Percentiles rank a stretch among this genome's conserved stretches.
Evolutionary conservation across 2,113 vertebrate genomes (phyloP).

Genomic region (Sylvietta virens): DNA sequence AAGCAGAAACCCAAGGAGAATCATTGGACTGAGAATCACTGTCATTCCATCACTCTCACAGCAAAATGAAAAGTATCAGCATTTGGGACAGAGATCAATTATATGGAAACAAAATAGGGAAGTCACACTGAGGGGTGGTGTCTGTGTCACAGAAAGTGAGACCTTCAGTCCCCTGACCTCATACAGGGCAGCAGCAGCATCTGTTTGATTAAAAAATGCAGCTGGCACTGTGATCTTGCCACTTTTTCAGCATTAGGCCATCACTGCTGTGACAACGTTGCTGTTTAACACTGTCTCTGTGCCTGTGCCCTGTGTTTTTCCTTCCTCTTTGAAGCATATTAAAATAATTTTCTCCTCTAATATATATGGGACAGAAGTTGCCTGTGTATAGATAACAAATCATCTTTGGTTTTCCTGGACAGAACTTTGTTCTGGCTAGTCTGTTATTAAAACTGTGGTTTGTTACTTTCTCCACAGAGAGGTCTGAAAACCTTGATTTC

Average conservation of each 20-base stretch:
- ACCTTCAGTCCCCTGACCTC: neutral
- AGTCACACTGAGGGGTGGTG: neutral
- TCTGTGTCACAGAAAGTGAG: neutral
- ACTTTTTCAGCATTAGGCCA: neutral
- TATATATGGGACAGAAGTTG: neutral
- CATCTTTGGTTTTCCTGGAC: neutral
- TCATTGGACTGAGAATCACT: fast-evolving
- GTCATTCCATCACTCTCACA: neutral
- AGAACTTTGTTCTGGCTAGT: neutral
- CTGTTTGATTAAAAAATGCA: neutral
- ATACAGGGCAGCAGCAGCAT: neutral
- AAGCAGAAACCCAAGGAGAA: neutral
- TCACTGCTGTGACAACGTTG: neutral
- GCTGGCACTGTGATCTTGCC: neutral
- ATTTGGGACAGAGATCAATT: neutral
- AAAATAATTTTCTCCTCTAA: neutral
- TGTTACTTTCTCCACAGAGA: neutral
- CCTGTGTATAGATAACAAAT: neutral
- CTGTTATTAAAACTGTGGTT: neutral
- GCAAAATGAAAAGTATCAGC: neutral
- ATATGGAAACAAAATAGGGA: neutral
- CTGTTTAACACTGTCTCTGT: neutral
- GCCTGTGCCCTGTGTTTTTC: neutral
- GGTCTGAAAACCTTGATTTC: neutral
- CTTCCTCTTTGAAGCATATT: neutral